Evolutionary conservation across 2,797 vertebrate genomes (phyloP), one percentile per base, ranked within the genome.

Genomic region (Numenius phaeopus): DNA sequence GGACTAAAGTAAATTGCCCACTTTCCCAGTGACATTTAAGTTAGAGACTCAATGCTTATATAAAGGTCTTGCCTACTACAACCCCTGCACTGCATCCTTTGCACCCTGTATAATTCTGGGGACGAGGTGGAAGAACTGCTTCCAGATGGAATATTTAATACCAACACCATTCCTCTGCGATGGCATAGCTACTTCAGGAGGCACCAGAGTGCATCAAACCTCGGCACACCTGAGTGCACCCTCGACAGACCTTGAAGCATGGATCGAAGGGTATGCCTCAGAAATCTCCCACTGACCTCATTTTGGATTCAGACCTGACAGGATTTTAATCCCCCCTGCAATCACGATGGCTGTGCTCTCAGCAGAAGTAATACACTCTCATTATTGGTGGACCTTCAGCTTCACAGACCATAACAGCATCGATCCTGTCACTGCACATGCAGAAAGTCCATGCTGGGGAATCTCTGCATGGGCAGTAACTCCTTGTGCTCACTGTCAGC

Each of bases 371-470:
- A 92, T 89, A 78, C n/a, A 37, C 71, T 72, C 65, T 78, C 78
- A 70, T 89, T 96, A 94, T 49, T 94, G 81, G 86, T 93, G 67
- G 83, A 85, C 81, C 83, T 94, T 94, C 92, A 89, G 89, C 78
- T 93, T 95, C 96, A 91, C 76, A 92, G 82, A 94, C 84, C 87
- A 67, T 64, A 97, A 87, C 90, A 95, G 27, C 77, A 94, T 89
- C 0, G 1, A 90, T 84, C 59, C 86, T 89, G 83, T 77, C 88
- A 71, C 47, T 77, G 73, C 50, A 50, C 62, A 66, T 57, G 52
- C 73, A 94, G 55, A 72, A 92, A 85, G 47, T 49, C 86, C 46
- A 17, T 84, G 59, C 21, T 89, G 62, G 50, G 47, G 37, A 79
- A 93, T 75, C 62, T 94, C 72, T 94, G 47, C 49, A 44, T n/a